Conservation (phyloP, 2,113 vertebrate genomes). For the Trematomus loennbergii region DNA sequence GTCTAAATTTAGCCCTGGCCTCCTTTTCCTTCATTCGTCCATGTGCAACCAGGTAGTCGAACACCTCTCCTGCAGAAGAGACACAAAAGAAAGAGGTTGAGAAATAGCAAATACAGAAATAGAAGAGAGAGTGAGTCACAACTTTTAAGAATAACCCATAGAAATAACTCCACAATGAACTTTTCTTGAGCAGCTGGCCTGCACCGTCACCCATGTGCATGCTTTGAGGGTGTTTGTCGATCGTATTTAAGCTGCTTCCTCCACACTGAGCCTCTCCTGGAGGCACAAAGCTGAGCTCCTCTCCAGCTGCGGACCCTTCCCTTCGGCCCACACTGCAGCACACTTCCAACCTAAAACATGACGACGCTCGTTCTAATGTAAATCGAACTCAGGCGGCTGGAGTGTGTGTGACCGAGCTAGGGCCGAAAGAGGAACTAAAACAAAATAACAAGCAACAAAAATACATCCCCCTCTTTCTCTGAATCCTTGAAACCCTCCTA, state of each 20-base stretch:
- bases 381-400: constrained; percentile 14
- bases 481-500: constrained; percentile 25
- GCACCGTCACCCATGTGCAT: constrained; percentile 49
- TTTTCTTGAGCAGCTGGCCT: constrained; percentile 44
- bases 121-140: constrained; percentile 3
- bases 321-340: constrained; percentile 6
- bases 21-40: constrained; percentile 99
- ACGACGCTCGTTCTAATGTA: constrained; percentile 37
- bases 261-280: constrained; percentile 40
- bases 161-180: constrained; percentile 36
- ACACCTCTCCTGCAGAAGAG: constrained; percentile 91
- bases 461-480: constrained; percentile 14
- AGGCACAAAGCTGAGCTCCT: constrained; percentile 51
- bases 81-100: background rate
- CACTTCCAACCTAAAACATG: constrained; percentile 54
- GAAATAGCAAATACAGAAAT: background rate
- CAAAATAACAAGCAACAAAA: constrained; percentile 5
- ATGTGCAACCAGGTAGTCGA: constrained; percentile 98
- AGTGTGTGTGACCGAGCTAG: background rate
- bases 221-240: constrained; percentile 43
- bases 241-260: constrained; percentile 35
- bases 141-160: constrained; percentile 2
- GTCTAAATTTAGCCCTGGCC: constrained; percentile 99
- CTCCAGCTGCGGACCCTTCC: constrained; percentile 29
- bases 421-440: background rate